A percentile compares a stretch with the other conserved stretches of the same genome.
Evolutionary conservation across 2,888 invertebrate species (phyloP).

Genomic region (Athalia cordata): DNA sequence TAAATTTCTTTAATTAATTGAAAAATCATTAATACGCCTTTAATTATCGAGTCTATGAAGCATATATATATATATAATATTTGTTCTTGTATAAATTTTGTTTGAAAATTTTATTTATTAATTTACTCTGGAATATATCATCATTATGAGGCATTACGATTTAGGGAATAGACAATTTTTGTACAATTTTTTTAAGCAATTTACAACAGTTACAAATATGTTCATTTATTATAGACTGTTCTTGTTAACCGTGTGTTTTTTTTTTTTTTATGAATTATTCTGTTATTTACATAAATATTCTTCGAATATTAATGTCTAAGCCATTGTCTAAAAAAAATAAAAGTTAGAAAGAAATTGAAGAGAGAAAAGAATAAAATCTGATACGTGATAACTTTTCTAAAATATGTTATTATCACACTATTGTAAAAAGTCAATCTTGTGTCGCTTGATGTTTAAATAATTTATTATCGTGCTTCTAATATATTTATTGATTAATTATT

Average conservation of each 20-base stretch:
- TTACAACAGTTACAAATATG: slow-evolving; percentile 52
- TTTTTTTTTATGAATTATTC: slow-evolving; percentile 12
- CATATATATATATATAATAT: not conserved
- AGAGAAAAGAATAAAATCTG: slow-evolving; percentile 9
- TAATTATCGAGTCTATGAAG: slow-evolving; percentile 1
- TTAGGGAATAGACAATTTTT: slow-evolving; percentile 59
- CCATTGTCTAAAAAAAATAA: slow-evolving; percentile 7
- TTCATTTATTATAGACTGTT: slow-evolving; percentile 57
- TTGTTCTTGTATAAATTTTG: not conserved
- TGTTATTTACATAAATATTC: slow-evolving; percentile 50
- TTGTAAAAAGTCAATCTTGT: slow-evolving; percentile 51
- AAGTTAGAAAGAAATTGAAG: slow-evolving; percentile 9
- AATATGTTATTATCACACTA: slow-evolving; percentile 30
- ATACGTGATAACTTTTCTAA: slow-evolving; percentile 39
- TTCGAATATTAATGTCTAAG: slow-evolving; percentile 30
- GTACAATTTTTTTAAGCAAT: slow-evolving; percentile 62
- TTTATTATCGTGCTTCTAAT: slow-evolving; percentile 61
- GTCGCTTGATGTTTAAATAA: slow-evolving; percentile 58
- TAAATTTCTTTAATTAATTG: not conserved
- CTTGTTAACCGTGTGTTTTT: slow-evolving; percentile 51
- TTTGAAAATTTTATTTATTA: not conserved
- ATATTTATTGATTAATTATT: slow-evolving; percentile 54
- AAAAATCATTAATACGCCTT: not conserved
- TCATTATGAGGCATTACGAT: slow-evolving; percentile 55
- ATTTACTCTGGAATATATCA: slow-evolving; percentile 35